A percentile compares a stretch with the other conserved stretches of the same genome.
phyloP scores from a whole-genome alignment of 2,797 vertebrate species.

The Pantherophis vulpinus region DNA sequence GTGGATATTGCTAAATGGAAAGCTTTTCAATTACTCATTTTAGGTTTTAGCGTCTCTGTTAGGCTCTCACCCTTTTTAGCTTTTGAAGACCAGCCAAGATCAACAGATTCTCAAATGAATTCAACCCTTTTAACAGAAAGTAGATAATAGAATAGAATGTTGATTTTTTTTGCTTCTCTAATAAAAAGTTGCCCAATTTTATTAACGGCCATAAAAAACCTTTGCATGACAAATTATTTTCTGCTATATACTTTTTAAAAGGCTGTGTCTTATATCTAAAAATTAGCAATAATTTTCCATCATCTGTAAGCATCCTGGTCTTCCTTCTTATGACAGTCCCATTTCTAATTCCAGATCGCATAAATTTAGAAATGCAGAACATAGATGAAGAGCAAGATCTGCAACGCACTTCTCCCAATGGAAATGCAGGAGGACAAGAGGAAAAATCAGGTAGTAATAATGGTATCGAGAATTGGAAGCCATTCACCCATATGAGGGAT shows the following conservation, averaged over 20 bases:
- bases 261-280: background rate
- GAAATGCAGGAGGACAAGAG: background rate
- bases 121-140: too few species aligned
- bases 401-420: background rate
- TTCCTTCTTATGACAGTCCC: background rate
- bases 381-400: background rate
- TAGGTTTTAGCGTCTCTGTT: too few species aligned
- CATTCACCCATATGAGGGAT: background rate
- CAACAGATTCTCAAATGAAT: too few species aligned
- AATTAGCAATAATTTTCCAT: background rate
- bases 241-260: background rate
- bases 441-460: background rate
- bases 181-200: background rate
- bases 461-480: background rate
- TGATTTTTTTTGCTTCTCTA: background rate
- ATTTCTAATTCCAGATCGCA: background rate
- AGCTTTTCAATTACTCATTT: too few species aligned
- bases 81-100: too few species aligned
- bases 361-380: background rate
- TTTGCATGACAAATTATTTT: background rate
- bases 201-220: background rate
- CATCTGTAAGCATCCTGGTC: background rate
- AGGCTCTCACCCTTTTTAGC: too few species aligned
- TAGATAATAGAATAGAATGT: background rate
- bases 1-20: too few species aligned